Conservation (phyloP, 2,113 vertebrate species). For the Crotalus tigris region DNA sequence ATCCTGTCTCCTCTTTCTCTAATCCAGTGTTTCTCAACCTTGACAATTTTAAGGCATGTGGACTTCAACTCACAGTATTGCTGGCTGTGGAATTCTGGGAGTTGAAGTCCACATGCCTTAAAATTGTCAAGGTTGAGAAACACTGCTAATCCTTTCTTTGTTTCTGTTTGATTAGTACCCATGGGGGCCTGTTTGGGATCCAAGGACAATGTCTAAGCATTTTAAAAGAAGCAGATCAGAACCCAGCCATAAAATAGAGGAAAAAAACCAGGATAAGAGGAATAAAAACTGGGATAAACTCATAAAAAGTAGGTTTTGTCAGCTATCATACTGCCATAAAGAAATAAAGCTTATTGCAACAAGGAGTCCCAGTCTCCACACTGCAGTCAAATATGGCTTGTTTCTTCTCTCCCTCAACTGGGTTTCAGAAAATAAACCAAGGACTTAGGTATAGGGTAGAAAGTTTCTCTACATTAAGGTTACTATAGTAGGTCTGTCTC, state of each 20-base stretch:
- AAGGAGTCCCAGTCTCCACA: background rate
- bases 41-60: no score
- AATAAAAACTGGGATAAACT: background rate
- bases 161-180: background rate
- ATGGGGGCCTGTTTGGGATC: background rate
- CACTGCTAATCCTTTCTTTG: background rate
- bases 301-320: background rate
- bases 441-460: background rate
- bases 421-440: background rate
- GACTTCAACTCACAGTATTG: no score
- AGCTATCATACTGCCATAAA: background rate
- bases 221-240: background rate
- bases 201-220: background rate
- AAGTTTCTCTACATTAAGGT: background rate
- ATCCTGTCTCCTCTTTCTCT: no score
- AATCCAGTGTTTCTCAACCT: no score
- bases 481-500: background rate
- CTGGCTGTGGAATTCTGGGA: no score
- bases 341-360: background rate
- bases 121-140: no score
- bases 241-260: background rate
- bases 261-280: background rate
- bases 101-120: no score
- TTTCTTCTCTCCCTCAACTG: background rate
- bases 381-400: background rate